Conservation (phyloP, 1,140 invertebrate genomes). For the Steinernema feltiae region DNA sequence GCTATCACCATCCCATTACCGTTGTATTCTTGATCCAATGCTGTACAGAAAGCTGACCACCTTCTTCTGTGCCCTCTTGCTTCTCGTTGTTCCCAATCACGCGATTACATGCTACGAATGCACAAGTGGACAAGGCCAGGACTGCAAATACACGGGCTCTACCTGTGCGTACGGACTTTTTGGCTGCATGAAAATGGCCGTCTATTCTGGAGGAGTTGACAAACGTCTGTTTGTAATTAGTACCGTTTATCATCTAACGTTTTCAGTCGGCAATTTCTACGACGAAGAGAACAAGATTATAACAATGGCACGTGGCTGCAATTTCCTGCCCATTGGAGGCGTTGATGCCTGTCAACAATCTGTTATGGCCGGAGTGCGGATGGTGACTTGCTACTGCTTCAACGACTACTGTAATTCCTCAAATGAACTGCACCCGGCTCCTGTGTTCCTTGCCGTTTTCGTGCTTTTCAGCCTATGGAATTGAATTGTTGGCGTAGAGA, state of each 20-base stretch:
- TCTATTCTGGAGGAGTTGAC: slow-evolving; percentile 32
- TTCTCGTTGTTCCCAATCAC: neutral
- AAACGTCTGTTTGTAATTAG: slow-evolving; percentile 13
- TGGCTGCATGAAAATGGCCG: slow-evolving; percentile 36
- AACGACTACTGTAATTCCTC: slow-evolving; percentile 31
- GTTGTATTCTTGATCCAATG: too few species aligned
- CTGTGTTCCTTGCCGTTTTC: neutral
- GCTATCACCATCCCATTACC: too few species aligned
- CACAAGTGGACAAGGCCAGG: slow-evolving; percentile 34
- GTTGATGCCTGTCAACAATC: slow-evolving; percentile 34
- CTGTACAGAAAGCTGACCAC: too few species aligned
- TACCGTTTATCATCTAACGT: neutral
- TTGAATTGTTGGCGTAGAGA: neutral
- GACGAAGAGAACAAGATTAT: slow-evolving; percentile 32
- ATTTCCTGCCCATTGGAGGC: slow-evolving; percentile 29
- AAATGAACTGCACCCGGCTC: neutral
- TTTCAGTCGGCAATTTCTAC: slow-evolving; percentile 38
- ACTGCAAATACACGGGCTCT: slow-evolving; percentile 29
- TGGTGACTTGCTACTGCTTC: slow-evolving; percentile 36
- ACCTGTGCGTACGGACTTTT: slow-evolving; percentile 35
- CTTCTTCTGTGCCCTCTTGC: too few species aligned
- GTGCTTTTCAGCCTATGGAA: neutral
- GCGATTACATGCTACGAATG: slow-evolving; percentile 38
- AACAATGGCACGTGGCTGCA: slow-evolving; percentile 33
- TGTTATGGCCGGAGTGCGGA: slow-evolving; percentile 21